Conservation (phyloP, 2,797 vertebrate species). For the Lophotriccus pileatus region DNA sequence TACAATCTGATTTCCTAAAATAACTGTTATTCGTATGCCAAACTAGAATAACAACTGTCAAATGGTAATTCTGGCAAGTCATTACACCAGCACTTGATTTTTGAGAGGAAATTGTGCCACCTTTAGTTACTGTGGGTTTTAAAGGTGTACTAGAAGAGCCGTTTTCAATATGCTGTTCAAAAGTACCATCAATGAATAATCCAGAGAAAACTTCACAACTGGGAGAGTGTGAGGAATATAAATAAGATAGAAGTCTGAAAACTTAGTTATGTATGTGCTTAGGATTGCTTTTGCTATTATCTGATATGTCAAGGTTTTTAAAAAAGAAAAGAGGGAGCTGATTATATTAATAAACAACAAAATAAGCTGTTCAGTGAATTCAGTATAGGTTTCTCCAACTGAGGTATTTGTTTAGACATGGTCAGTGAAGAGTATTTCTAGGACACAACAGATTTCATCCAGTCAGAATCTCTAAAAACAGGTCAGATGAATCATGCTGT, state of each 20-base stretch:
- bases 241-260: background rate
- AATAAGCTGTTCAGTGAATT: background rate
- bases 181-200: background rate
- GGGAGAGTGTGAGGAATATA: background rate
- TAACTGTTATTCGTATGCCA: background rate
- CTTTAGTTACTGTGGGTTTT: background rate
- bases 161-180: background rate
- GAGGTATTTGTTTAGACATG: background rate
- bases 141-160: background rate
- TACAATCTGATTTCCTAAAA: background rate
- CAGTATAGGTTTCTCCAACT: background rate
- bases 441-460: slow-evolving; percentile 5
- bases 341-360: background rate
- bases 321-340: background rate
- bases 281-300: background rate
- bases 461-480: slow-evolving; percentile 29
- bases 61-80: background rate
- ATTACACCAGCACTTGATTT: background rate
- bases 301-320: background rate
- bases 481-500: background rate
- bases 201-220: background rate
- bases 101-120: background rate
- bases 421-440: slow-evolving; percentile 2
- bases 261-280: background rate
- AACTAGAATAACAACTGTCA: background rate